Conservation (phyloP, 2,113 vertebrate species). For the Lophius piscatorius region DNA sequence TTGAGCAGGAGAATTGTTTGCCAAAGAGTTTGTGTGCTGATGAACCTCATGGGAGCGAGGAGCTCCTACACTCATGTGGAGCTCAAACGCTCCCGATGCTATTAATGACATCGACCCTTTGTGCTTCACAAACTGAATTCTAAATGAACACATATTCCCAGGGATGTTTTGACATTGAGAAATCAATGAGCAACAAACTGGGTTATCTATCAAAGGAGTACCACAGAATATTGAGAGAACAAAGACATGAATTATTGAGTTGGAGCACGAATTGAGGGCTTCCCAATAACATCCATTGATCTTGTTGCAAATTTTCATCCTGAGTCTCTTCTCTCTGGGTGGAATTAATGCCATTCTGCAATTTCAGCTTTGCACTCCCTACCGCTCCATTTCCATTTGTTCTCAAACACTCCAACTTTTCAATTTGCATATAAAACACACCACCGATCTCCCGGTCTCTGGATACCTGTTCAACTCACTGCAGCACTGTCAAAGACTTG, state of each 20-base stretch:
- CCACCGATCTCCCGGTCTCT: conserved; percentile 66
- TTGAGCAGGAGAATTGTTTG: conserved; percentile 17
- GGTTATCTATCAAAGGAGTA: conserved; percentile 70
- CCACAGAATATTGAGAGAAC: conserved; percentile 37
- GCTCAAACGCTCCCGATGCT: conserved; percentile 18
- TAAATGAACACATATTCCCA: conserved; percentile 44
- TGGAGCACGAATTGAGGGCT: conserved; percentile 51
- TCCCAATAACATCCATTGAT: conserved; percentile 74
- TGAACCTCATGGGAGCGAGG: no score
- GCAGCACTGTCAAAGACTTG: conserved; percentile 55
- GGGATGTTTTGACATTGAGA: conserved; percentile 47
- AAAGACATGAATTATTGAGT: conserved; percentile 64
- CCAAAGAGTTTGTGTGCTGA: conserved; percentile 9
- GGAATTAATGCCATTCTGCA: conserved; percentile 64
- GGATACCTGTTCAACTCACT: conserved; percentile 73
- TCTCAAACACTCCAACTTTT: conserved; percentile 70
- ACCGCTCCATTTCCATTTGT: conserved; percentile 57
- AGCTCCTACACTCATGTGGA: conserved; percentile 11
- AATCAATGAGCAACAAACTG: conserved; percentile 69
- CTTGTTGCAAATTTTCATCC: conserved; percentile 56
- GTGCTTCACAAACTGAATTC: conserved; percentile 35
- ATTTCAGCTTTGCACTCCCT: conserved; percentile 64
- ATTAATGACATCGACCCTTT: conserved; percentile 23
- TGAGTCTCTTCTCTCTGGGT: conserved; percentile 58
- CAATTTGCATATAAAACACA: conserved; percentile 75